Percentiles rank a stretch among this genome's conserved stretches.
Conservation (phyloP, 2,113 vertebrate genomes). For the Cyanoderma ruficeps region DNA sequence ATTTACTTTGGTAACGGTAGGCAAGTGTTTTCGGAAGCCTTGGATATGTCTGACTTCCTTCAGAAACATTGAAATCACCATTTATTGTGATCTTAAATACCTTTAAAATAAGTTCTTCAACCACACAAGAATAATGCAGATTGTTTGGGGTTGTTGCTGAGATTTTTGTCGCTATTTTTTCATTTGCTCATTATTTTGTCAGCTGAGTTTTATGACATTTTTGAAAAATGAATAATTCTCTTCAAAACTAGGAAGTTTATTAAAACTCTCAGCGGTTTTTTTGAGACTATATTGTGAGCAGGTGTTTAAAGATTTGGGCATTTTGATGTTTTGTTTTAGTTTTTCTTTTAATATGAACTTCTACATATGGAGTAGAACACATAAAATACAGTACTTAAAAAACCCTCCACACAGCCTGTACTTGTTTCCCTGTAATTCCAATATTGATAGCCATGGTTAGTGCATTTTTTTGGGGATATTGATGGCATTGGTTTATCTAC, state of each 20-base stretch:
- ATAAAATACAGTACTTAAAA: not conserved
- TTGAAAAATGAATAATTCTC: not conserved
- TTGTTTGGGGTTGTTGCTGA: not conserved
- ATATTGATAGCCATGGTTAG: not conserved
- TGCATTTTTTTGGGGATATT: not conserved
- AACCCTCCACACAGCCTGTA: accelerated
- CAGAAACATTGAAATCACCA: not conserved
- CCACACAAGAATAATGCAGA: not conserved
- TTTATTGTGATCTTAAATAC: not conserved
- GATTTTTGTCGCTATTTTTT: not conserved
- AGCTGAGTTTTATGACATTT: not conserved
- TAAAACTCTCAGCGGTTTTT: not conserved
- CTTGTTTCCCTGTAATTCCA: not conserved
- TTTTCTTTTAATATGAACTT: not conserved
- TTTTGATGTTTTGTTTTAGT: not conserved
- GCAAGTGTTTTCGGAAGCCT: not conserved
- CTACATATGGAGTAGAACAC: accelerated
- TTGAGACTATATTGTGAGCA: not conserved
- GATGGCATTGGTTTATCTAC: not conserved
- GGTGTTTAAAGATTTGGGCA: not conserved
- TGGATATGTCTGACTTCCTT: not conserved
- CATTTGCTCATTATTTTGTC: not conserved
- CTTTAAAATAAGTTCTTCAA: not conserved
- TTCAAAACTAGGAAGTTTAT: not conserved
- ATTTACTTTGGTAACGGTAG: not conserved